These are phyloP conservation scores for Prionace glauca DNA, from an alignment of 2,797 vertebrate genomes.

Conservation along the genomic window DNA sequence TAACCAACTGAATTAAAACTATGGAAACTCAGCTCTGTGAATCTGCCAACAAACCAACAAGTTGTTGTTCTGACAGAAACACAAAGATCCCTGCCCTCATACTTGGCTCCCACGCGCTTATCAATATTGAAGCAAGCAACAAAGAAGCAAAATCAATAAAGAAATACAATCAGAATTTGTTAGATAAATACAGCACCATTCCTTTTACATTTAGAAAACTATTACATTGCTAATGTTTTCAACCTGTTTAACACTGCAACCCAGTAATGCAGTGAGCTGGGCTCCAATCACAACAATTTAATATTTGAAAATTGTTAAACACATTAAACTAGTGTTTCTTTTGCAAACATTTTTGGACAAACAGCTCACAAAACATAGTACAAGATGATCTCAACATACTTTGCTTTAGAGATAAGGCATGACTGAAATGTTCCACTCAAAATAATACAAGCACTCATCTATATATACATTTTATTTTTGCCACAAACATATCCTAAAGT, in stretches of 20 bases:
- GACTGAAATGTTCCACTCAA: neutral
- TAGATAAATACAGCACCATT: neutral
- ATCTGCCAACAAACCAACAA: neutral
- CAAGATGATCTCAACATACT: neutral
- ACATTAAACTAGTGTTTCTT: neutral
- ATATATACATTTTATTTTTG: neutral
- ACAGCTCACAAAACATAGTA: neutral
- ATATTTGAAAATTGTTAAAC: neutral
- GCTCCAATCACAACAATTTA: neutral
- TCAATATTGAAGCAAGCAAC: neutral
- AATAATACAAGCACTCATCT: slow-evolving; percentile 10
- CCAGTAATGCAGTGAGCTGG: neutral
- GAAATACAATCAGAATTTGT: neutral
- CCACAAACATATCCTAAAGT: neutral
- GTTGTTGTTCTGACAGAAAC: neutral
- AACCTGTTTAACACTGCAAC: neutral
- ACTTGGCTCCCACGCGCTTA: neutral
- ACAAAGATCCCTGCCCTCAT: neutral
- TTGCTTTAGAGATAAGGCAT: neutral
- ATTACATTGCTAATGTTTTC: neutral
- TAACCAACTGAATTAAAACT: neutral
- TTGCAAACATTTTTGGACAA: neutral
- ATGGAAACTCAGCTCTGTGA: neutral
- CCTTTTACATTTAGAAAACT: neutral
- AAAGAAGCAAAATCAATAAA: neutral